These are phyloP conservation scores for Climacteris rufus DNA, from an alignment of 2,113 vertebrate species.

Conservation along the genomic window DNA sequence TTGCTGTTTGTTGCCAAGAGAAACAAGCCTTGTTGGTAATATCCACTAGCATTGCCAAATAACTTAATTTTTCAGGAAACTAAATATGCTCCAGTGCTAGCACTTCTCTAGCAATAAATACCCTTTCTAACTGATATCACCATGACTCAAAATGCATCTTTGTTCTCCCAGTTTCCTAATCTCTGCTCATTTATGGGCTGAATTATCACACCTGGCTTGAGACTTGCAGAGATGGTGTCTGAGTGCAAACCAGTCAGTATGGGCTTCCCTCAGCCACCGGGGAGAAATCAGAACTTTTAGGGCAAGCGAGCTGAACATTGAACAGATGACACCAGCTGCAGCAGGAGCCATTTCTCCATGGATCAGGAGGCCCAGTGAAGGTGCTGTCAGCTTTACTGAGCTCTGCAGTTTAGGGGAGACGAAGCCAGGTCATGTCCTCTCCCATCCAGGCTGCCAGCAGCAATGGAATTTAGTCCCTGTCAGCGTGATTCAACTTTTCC, in stretches of 20 bases:
- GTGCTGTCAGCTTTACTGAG: background rate
- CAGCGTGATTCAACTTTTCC: background rate
- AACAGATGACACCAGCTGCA: rapidly evolving
- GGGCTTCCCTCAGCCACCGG: background rate
- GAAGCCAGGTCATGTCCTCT: background rate
- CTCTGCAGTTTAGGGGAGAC: background rate
- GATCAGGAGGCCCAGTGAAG: background rate
- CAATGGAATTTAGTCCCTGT: background rate
- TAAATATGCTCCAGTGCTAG: background rate
- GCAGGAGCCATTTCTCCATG: rapidly evolving
- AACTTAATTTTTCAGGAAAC: conserved; percentile 1
- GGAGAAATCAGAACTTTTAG: background rate
- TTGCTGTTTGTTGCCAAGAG: conserved; percentile 44
- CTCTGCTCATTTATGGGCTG: background rate
- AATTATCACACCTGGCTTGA: background rate
- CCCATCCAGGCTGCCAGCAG: background rate
- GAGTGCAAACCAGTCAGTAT: background rate
- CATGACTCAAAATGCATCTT: background rate
- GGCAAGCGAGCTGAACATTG: background rate
- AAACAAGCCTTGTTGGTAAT: conserved; percentile 25
- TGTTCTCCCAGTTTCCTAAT: background rate
- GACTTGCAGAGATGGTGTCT: rapidly evolving
- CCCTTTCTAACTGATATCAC: background rate
- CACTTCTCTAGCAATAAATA: background rate
- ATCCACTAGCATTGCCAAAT: conserved; percentile 6